phyloP scores from a whole-genome alignment of 1,140 invertebrate species.

The Drosophila malerkotliana region DNA sequence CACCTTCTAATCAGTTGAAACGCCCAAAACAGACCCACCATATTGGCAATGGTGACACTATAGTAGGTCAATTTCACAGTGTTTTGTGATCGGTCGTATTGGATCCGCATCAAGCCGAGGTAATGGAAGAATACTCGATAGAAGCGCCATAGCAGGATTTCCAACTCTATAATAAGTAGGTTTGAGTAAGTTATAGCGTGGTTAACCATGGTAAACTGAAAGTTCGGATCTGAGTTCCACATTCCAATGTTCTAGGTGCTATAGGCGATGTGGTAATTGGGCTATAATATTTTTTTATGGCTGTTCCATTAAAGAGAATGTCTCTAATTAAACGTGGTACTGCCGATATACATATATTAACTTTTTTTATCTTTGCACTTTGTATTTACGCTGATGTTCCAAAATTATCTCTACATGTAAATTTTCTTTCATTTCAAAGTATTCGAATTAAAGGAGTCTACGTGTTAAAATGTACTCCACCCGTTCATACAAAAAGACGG shows the following conservation, averaged over 20 bases:
- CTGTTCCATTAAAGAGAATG: not conserved
- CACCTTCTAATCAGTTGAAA: not conserved
- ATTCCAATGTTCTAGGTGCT: not conserved
- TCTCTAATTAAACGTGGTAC: not conserved
- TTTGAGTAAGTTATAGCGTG: not conserved
- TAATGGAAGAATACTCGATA: not conserved
- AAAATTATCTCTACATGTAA: too few species aligned
- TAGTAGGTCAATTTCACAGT: not conserved
- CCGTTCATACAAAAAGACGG: too few species aligned
- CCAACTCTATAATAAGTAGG: not conserved
- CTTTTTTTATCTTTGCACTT: not conserved
- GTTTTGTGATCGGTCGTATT: not conserved
- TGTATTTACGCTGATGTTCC: too few species aligned
- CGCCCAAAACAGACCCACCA: not conserved
- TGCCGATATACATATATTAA: not conserved
- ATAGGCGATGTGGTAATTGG: not conserved
- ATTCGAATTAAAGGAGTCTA: too few species aligned
- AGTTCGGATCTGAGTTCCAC: not conserved
- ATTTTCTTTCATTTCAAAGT: too few species aligned
- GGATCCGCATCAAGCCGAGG: not conserved
- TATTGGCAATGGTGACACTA: not conserved
- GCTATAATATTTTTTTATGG: not conserved
- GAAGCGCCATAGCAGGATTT: not conserved
- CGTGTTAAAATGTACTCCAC: too few species aligned
- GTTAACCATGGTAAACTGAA: not conserved